Evolutionary conservation across 1,140 invertebrate genomes (phyloP), one percentile per base, ranked within the genome.

Genomic region (Aphidius gifuensis): DNA sequence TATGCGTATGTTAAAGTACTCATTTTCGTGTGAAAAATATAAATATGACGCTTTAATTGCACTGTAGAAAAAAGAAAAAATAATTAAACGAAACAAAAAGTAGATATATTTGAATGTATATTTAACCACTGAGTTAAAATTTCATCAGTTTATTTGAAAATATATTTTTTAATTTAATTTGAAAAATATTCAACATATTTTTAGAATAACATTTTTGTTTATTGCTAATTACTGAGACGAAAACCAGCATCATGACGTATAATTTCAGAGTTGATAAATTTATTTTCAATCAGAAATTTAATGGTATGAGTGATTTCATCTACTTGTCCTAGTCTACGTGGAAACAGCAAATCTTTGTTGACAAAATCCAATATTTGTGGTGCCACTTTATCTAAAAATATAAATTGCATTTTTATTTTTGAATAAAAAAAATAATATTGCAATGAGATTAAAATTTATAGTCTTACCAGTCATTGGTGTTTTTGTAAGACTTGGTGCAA

Each of bases 251-350:
- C 67, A 16, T 69, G 65, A 16, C 58, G 56, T 43, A 74, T 67
- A 9, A 48, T 62, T 44, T 62, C 64, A 1, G 55, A 68, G 53
- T 74, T 74, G 32, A 74, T 72, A 81, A 96, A 83, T 1, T 90
- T 91, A 82, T 99, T 99, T 75, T 92, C 87, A 62, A 97, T 88
- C 55, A 99, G 92, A 43, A 85, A 79, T 77, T 97, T 86, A 7
- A 92, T 94, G 38, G 98, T 72, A 46, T 90, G 85, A 0, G 95
- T 97, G 79, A 85, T 99, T 77, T 99, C 97, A 43, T 89, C 86
- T 0, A 96, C 93, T 50, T 90, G 74, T 1, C 96, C 97, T 0
- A 98, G 82, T 66, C 96, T 84, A 51, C 86, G 80, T 1, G 97
- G 96, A 79, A 46, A 21, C 5, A 53, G 2, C 6, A 23, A 23